phyloP scores from a whole-genome alignment of 2,888 invertebrate species.

The Prostheceraeus crozeri region DNA sequence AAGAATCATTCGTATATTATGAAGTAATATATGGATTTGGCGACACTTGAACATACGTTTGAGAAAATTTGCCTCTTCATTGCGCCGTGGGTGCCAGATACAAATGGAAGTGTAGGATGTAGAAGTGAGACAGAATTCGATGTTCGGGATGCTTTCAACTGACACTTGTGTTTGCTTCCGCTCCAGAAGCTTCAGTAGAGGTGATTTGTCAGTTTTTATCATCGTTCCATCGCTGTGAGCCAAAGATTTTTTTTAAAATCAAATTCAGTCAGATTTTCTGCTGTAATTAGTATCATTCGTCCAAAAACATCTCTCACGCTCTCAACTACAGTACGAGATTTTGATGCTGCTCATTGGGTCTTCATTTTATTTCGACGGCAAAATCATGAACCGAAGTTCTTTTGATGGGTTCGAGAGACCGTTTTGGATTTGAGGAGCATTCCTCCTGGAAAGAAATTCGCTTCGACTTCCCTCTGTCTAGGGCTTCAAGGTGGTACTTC shows the following conservation, averaged over 20 bases:
- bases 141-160: no score
- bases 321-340: neutral
- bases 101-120: constrained; percentile 30
- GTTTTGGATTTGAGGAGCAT: no score
- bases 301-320: constrained; percentile 13
- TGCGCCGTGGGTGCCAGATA: constrained; percentile 30
- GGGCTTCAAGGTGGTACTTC: no score
- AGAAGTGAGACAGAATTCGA: no score
- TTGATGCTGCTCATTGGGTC: neutral
- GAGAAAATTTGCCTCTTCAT: constrained; percentile 18
- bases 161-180: no score
- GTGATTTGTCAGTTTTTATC: constrained; percentile 36
- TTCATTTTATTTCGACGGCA: no score
- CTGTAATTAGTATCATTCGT: constrained; percentile 16
- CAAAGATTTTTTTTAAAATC: constrained; percentile 16
- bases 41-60: constrained; percentile 32
- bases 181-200: constrained; percentile 29
- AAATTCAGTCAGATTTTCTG: constrained; percentile 1
- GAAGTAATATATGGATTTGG: no score
- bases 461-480: no score
- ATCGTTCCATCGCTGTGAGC: constrained; percentile 34
- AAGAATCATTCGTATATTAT: no score
- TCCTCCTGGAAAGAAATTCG: no score
- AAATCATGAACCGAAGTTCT: no score
- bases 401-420: no score